A percentile compares a stretch with the other conserved stretches of the same genome.
Evolutionary conservation across 2,113 vertebrate genomes (phyloP).

Genomic region (Dipodomys stephensi): DNA sequence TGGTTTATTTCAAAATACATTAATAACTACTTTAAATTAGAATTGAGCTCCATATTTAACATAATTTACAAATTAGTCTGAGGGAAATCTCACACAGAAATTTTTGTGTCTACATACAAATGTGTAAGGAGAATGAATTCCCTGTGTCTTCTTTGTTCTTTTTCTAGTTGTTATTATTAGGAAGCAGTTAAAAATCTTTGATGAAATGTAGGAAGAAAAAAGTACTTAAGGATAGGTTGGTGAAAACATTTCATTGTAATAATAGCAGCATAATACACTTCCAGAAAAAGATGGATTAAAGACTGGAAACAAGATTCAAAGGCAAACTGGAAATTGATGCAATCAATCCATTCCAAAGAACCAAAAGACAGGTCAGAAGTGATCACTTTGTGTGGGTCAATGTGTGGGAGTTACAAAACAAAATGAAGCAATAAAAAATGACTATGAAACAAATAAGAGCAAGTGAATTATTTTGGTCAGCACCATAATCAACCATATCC

Average conservation of each 20-base stretch:
- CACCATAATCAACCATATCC: neutral
- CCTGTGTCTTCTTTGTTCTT: neutral
- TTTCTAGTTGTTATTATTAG: neutral
- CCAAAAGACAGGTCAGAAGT: neutral
- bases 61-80: neutral
- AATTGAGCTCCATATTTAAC: neutral
- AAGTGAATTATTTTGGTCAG: neutral
- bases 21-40: neutral
- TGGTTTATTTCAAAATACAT: neutral
- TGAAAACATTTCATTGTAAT: neutral
- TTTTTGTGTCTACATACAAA: neutral
- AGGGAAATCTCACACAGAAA: neutral
- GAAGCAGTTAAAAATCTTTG: neutral
- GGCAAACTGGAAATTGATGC: neutral
- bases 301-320: neutral
- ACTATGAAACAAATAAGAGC: neutral
- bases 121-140: neutral
- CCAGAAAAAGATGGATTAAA: neutral
- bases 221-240: rapidly evolving
- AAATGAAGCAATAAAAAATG: neutral
- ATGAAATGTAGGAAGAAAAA: neutral
- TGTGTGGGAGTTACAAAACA: neutral
- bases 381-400: neutral
- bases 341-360: neutral
- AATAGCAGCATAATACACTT: neutral